Evolutionary conservation across 2,113 vertebrate genomes (phyloP).

Genomic region (Seriola dumerili): DNA sequence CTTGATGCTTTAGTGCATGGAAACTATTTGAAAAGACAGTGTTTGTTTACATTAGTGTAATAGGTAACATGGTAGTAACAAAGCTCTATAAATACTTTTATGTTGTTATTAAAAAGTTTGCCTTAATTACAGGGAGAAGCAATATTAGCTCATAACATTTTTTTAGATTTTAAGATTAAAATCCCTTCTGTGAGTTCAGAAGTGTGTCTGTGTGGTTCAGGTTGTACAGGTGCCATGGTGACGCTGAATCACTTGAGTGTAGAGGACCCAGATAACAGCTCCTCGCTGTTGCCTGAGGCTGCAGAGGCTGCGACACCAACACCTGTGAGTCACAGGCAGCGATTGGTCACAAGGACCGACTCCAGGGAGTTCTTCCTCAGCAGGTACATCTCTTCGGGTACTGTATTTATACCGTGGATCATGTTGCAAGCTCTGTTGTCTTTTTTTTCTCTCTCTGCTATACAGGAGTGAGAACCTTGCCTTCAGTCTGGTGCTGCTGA

Average conservation of each 20-base stretch:
- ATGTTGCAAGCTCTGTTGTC: neutral
- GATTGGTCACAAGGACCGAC: slow-evolving; percentile 22
- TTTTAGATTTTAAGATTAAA: neutral
- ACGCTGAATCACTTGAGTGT: slow-evolving; percentile 70
- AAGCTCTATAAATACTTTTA: neutral
- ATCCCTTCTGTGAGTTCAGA: neutral
- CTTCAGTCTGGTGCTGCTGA: slow-evolving; percentile 77
- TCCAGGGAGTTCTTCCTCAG: slow-evolving; percentile 72
- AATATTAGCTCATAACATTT: neutral
- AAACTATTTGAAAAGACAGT: slow-evolving; percentile 8
- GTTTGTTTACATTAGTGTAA: slow-evolving; percentile 22
- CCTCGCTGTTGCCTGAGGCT: slow-evolving; percentile 65
- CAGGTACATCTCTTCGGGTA: slow-evolving; percentile 62
- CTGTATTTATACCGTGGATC: neutral
- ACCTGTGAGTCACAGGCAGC: slow-evolving; percentile 30
- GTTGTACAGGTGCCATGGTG: slow-evolving; percentile 66
- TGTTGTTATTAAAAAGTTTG: neutral
- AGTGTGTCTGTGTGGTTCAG: slow-evolving; percentile 24
- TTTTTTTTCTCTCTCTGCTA: slow-evolving; percentile 5
- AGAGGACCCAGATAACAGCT: slow-evolving; percentile 58
- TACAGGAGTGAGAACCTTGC: slow-evolving; percentile 76
- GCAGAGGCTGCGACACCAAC: slow-evolving; percentile 14
- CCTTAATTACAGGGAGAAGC: neutral
- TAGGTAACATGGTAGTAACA: neutral
- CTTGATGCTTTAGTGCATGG: neutral